Evolutionary conservation across 2,888 invertebrate genomes (phyloP).

Genomic region (Artemia sinica): DNA sequence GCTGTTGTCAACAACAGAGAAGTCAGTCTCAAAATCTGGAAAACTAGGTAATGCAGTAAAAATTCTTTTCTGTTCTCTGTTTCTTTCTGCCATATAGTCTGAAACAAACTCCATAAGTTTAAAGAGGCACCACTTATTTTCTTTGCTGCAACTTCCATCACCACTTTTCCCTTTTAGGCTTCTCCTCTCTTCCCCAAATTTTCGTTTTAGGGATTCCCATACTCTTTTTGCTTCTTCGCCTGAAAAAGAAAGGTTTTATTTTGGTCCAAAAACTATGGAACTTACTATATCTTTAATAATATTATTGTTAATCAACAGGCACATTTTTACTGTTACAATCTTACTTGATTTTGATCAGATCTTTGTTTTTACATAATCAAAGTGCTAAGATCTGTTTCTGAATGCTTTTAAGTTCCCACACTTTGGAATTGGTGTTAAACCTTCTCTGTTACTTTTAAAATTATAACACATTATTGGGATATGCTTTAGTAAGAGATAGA

Average conservation of each 20-base stretch:
- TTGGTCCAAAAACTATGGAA: background rate
- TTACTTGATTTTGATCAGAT: no score
- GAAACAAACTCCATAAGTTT: conserved; percentile 5
- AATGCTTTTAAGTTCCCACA: no score
- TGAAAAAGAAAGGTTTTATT: background rate
- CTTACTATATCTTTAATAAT: no score
- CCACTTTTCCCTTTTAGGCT: background rate
- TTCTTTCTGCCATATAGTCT: background rate
- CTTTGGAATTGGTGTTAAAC: no score
- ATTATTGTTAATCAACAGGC: no score
- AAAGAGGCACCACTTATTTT: conserved; percentile 1
- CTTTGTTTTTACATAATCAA: no score
- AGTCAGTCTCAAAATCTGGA: background rate
- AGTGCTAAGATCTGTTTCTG: no score
- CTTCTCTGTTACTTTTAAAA: no score
- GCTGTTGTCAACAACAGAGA: background rate
- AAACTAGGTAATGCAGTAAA: background rate
- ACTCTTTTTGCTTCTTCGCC: background rate
- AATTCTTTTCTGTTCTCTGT: conserved; percentile 13
- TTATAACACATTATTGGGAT: no score
- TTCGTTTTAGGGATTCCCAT: background rate
- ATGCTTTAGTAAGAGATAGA: no score
- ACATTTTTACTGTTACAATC: no score
- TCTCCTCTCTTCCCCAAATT: conserved; percentile 5
- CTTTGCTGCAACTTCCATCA: no score